Evolutionary conservation across 2,888 invertebrate genomes (phyloP), one percentile per base, ranked within the genome.

Genomic region (Lithophane semibrunnea): DNA sequence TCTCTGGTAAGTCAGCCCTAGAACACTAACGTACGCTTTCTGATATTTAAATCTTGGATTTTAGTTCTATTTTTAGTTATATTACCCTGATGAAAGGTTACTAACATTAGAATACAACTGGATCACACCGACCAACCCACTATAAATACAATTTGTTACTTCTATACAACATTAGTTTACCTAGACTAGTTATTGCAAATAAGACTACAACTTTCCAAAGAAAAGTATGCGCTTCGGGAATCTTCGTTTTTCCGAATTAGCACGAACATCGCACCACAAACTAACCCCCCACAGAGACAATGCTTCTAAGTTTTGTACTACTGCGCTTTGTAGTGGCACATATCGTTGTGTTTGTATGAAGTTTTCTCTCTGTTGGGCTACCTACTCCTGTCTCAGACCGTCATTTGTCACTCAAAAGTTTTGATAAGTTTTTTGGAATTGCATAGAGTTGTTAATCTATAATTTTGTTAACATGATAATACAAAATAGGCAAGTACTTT

Each of bases 231-330:
- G 18, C 58, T 68, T 60, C 68, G 58, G 68, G 12, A 58, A 68
- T 60, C 12, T n/a, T 37, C 37, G 68, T 58, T n/a, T 42, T 68
- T 68, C 37, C 58, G 68, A 68, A 58, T n/a, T 37, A 37, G 37
- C n/a, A 37, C 68, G 58, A 37, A 68, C n/a, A 16, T 37, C 7
- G n/a, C 16, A 10, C 58, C n/a, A 37, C n/a, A 37, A 37, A 68
- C 56, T 56, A n/a, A 37, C 10, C 10, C 7, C 24, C 47, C 21
- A 47, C 18, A 49, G 49, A 66, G 49, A 8, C 21, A 29, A 66
- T 49, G 21, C 18, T 29, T 66, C 2, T 66, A 47, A 12, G 18
- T 24, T 65, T 18, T 47, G 5, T 24, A 44, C 42, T 44, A 21
- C 21, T 2, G 9, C 9, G 21, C 13, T 29, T 49, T 21, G 5